These are phyloP conservation scores for Xylota segnis DNA, from an alignment of 2,888 invertebrate genomes.

Conservation along the genomic window DNA sequence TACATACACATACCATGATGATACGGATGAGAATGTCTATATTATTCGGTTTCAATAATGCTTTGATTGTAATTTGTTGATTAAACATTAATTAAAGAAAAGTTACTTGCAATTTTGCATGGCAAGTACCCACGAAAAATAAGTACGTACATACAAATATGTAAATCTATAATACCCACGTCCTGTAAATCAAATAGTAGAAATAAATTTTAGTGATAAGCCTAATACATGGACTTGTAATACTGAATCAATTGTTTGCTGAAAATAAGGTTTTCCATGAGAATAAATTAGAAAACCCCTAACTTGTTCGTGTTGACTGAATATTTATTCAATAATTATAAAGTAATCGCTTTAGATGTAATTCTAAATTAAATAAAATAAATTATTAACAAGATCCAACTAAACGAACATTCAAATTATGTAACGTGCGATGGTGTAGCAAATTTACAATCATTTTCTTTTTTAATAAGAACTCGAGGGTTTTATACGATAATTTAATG, in stretches of 20 bases:
- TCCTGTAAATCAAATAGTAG: background rate
- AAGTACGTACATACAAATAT: background rate
- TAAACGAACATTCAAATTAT: constrained; percentile 9
- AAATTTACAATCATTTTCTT: constrained; percentile 13
- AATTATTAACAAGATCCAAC: background rate
- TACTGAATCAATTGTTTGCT: constrained; percentile 61
- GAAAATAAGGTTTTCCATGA: constrained; percentile 27
- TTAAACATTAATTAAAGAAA: background rate
- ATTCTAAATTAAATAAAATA: constrained; percentile 25
- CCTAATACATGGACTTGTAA: constrained; percentile 8
- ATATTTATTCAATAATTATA: constrained; percentile 47
- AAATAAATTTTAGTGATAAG: constrained; percentile 19
- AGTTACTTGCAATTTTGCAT: background rate
- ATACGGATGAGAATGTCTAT: no score
- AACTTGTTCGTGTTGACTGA: constrained; percentile 56
- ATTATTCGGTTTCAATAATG: no score
- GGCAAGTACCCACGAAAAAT: background rate
- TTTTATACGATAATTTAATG: constrained; percentile 51
- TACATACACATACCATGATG: no score
- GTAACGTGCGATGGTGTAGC: constrained; percentile 16
- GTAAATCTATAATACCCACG: background rate
- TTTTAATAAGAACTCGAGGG: constrained; percentile 10
- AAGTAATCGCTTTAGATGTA: constrained; percentile 53
- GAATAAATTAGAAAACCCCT: background rate
- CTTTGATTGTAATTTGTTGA: no score